Base-by-base conservation (phyloP, 2,113 vertebrate species). In the Bubo scandiacus region DNA sequence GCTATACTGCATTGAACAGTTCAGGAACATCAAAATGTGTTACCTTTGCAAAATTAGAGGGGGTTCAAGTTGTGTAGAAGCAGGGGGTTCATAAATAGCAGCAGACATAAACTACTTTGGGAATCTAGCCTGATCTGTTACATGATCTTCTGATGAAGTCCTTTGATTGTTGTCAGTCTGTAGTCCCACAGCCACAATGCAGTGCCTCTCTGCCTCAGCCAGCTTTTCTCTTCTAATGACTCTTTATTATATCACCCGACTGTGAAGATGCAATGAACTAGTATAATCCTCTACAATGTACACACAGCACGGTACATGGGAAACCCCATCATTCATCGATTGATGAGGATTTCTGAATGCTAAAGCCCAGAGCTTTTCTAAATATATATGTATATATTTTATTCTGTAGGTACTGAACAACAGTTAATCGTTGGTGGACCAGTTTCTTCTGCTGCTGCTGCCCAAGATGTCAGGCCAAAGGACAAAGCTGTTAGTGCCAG, bases 401-500 rank as follows among this genome's bases (percentile, higher is more conserved):
- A 45, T 49, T 92, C 91, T 95, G 15, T 59, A 98, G 97, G 95
- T 94, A 88, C 95, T 97, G 99, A 99, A 70, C 97, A 94, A 40
- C 97, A 97, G 51, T 96, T 94, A 45, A 59, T 66, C 6, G 38
- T 88, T 6, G 97, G 97, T 0, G 84, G 95, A 57, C 88, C 97
- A 36, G 92, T 78, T 45, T 95, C 98, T 55, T 90, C 97, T 15
- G 92, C 97, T 22, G 94, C 97, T 15, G 98, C 98, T 49, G 97
- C 98, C 52, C 98, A 94, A 95, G 98, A 98, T 19, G 99, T 99
- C 5, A 98, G 99, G 58, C 99, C 99, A 12, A 99, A 99, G 96
- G 98, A 99, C 79, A 99, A 98, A 77, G 67, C 95, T 2, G 70
- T 61, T 51, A 67, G 80, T 52, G 95, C 97, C 51, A 66, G 97